Evolutionary conservation across 2,113 vertebrate species (phyloP).

Genomic region (Festucalex cinctus): DNA sequence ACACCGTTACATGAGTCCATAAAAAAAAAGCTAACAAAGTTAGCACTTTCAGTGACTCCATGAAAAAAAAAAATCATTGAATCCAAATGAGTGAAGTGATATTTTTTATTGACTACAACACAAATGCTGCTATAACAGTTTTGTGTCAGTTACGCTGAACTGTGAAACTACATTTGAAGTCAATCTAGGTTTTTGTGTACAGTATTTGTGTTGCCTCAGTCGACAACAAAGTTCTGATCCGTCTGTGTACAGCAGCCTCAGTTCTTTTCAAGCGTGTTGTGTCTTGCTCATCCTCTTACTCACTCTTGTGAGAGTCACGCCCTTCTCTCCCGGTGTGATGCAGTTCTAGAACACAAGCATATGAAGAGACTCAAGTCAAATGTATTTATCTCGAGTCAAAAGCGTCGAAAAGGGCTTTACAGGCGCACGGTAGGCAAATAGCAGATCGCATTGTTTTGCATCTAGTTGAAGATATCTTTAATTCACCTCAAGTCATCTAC

Average conservation of each 20-base stretch:
- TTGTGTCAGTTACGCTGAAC: not conserved
- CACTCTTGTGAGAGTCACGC: slow-evolving; percentile 76
- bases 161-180: not conserved
- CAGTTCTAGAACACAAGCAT: slow-evolving; percentile 38
- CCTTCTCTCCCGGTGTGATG: slow-evolving; percentile 56
- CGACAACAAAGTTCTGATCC: not conserved
- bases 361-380: no score
- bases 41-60: not conserved
- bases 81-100: not conserved
- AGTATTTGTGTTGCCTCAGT: not conserved
- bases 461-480: no score
- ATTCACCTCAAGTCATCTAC: no score
- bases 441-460: no score
- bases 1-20: no score
- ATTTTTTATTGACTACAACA: not conserved
- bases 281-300: slow-evolving; percentile 70
- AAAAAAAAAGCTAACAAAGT: no score
- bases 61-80: not conserved
- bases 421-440: no score
- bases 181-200: not conserved
- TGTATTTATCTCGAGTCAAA: no score
- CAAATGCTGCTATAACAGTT: not conserved
- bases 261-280: slow-evolving; percentile 23
- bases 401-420: no score
- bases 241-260: not conserved